phyloP scores from a whole-genome alignment of 2,888 invertebrate genomes.

The Cybosia mesomella region DNA sequence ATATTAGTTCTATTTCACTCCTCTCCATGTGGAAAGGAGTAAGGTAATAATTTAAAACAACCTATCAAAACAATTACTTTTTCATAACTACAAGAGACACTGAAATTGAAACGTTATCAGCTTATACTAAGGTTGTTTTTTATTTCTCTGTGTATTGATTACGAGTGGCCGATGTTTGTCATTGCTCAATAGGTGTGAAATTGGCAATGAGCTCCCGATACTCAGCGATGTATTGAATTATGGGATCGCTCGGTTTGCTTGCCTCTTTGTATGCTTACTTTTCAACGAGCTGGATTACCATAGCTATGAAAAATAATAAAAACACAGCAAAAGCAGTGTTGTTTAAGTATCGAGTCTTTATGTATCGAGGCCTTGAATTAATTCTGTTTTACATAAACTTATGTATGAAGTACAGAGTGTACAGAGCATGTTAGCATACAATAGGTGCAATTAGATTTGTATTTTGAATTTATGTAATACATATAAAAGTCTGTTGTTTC shows the following conservation, averaged over 20 bases:
- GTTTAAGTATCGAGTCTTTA: background rate
- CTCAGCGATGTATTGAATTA: constrained; percentile 62
- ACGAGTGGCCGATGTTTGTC: constrained; percentile 58
- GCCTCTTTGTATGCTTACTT: constrained; percentile 32
- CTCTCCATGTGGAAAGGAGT: constrained; percentile 47
- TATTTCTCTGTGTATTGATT: constrained; percentile 37
- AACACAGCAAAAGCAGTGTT: background rate
- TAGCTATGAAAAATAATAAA: constrained; percentile 9
- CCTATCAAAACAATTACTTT: constrained; percentile 47
- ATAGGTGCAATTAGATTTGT: constrained; percentile 22
- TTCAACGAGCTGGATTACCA: constrained; percentile 18
- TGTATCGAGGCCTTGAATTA: background rate
- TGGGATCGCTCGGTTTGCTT: constrained; percentile 57
- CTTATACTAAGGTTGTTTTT: constrained; percentile 43
- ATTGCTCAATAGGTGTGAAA: constrained; percentile 75
- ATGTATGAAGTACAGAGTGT: background rate
- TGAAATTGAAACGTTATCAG: constrained; percentile 42
- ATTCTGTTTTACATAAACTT: constrained; percentile 1
- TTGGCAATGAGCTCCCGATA: constrained; percentile 68
- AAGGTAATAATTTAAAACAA: constrained; percentile 59
- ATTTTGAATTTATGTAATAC: constrained; percentile 5
- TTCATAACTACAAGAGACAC: constrained; percentile 21
- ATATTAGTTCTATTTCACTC: constrained; percentile 45
- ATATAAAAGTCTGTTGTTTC: background rate
- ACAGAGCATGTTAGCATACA: constrained; percentile 23